These are phyloP conservation scores for Drosophila lutescens DNA, from an alignment of 2,888 invertebrate genomes.

Conservation along the genomic window DNA sequence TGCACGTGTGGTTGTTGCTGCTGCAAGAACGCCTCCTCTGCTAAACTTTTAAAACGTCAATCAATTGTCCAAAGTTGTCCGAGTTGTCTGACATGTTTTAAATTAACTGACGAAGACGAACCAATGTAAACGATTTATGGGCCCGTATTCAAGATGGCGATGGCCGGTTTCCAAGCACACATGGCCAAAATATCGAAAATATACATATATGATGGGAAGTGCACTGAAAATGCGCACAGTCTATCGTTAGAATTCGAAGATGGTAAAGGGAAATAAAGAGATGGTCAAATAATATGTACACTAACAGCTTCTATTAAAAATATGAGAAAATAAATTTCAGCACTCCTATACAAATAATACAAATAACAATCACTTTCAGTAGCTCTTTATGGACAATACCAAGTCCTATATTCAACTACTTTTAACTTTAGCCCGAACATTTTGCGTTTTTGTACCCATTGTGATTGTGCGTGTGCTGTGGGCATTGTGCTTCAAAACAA, in stretches of 20 bases:
- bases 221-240: background rate
- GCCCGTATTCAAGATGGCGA: slow-evolving; percentile 78
- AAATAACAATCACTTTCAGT: background rate
- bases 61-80: slow-evolving; percentile 83
- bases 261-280: too few species aligned
- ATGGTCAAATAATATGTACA: too few species aligned
- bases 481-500: slow-evolving; percentile 26
- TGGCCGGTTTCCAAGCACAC: slow-evolving; percentile 22
- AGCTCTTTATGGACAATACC: slow-evolving; percentile 1
- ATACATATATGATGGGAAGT: slow-evolving; percentile 5
- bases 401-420: background rate
- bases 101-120: slow-evolving; percentile 83
- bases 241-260: background rate
- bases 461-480: background rate
- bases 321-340: background rate
- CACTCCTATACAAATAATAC: background rate
- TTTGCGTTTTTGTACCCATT: slow-evolving; percentile 17
- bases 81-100: slow-evolving; percentile 83
- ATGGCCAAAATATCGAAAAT: slow-evolving; percentile 26
- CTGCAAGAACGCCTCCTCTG: slow-evolving; percentile 70
- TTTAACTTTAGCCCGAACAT: slow-evolving; percentile 1
- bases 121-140: slow-evolving; percentile 79
- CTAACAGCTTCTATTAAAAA: too few species aligned
- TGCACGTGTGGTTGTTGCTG: slow-evolving; percentile 43
- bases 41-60: slow-evolving; percentile 83